Evolutionary conservation across 2,113 vertebrate genomes (phyloP), one percentile per base, ranked within the genome.

Genomic region (Podiceps cristatus): DNA sequence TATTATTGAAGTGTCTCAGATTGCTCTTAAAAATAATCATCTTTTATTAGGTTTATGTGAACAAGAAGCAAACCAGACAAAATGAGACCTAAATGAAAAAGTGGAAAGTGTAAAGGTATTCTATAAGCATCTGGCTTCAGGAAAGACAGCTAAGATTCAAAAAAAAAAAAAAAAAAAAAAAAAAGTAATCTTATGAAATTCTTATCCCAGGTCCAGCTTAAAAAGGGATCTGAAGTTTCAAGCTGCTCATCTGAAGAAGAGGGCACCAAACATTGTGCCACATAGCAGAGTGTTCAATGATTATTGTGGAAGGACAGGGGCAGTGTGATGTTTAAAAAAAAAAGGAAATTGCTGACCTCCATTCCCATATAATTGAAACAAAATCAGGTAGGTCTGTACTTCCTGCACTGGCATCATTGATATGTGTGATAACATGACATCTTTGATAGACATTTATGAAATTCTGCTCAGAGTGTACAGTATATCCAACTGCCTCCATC

Each of bases 41-140:
- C n/a, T 73, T 87, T 73, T 89, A 90, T 95, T 88, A 93, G 19
- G 19, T 28, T 73, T 85, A 50, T 47, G 18, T 73, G 69, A 93
- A 56, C 28, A 82, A 87, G 72, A 81, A 89, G n/a, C n/a, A 85
- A 89, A 80, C 40, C 77, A 89, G 45, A 86, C 29, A 89, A 96
- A 95, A 88, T 23, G 23, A 67, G 25, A 81, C 0, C 1, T 64
- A 52, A 75, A 87, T 16, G 25, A 63, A 87, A 89, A 80, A 63
- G 12, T 9, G 79, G 31, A 77, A 94, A 79, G 15, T 11, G 19
- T 18, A 44, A 78, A 63, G 17, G 22, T 4, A 47, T 55, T 86
- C 44, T 72, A 15, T 47, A 76, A 31, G 1, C 12, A 71, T 59
- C 35, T 67, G 29, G 8, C 18, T 89, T 77, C 44, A 68, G 33